A percentile compares a stretch with the other conserved stretches of the same genome.
These are phyloP conservation scores for Lycia hirtaria DNA, from an alignment of 2,888 invertebrate species.

Conservation along the genomic window DNA sequence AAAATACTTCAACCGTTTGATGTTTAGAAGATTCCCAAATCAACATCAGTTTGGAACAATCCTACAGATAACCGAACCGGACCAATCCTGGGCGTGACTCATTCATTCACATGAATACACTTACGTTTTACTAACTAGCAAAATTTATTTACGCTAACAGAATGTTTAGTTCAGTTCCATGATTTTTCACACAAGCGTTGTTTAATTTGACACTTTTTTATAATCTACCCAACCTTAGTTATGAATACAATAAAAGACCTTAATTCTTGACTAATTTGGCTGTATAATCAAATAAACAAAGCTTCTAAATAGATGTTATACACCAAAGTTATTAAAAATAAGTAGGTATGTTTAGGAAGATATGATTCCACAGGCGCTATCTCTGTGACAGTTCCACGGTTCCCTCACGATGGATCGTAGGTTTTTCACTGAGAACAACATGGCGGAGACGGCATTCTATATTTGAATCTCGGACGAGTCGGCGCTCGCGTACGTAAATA, in stretches of 20 bases:
- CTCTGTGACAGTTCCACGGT: conserved; percentile 66
- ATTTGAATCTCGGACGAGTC: conserved; percentile 86
- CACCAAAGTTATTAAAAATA: neutral
- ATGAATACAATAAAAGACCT: neutral
- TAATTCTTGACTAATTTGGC: neutral
- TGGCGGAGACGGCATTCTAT: conserved; percentile 85
- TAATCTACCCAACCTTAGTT: neutral
- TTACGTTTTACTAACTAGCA: conserved; percentile 66
- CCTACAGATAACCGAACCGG: conserved; percentile 56
- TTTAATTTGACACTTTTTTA: neutral
- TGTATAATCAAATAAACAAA: neutral
- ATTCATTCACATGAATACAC: conserved; percentile 76
- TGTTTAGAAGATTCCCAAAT: conserved; percentile 28
- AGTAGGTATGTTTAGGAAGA: conserved; percentile 1
- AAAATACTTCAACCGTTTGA: conserved; percentile 29
- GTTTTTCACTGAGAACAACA: conserved; percentile 84
- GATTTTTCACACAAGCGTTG: neutral
- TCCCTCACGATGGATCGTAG: conserved; percentile 76
- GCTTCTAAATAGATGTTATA: neutral
- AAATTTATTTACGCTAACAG: conserved; percentile 65
- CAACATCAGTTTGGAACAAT: conserved; percentile 22
- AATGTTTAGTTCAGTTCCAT: conserved; percentile 41
- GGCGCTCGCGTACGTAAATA: conserved; percentile 86
- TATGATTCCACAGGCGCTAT: conserved; percentile 38
- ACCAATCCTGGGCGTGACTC: conserved; percentile 76